Evolutionary conservation across 2,888 invertebrate species (phyloP), one percentile per base, ranked within the genome.

Genomic region (Drosophila macrospina): DNA sequence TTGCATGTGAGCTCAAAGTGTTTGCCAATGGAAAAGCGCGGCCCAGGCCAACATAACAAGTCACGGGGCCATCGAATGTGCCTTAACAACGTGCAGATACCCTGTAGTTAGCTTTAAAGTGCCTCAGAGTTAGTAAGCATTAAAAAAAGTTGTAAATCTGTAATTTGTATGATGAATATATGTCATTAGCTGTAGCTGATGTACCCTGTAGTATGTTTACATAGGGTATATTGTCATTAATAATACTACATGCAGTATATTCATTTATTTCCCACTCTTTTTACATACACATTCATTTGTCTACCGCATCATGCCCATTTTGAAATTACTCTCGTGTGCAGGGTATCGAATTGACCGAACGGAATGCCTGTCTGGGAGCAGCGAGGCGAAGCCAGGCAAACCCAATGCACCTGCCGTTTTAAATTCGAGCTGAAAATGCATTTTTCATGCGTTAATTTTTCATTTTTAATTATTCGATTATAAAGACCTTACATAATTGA

Each of bases 391-490:
- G 4, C 6, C 2, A 13, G 37, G 13, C 20, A 13, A 42, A 42
- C 57, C 56, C 60, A 36, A 48, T 50, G 52, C 78, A 69, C 48
- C 78, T 68, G 69, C 59, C 59, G 42, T 41, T 83, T 69, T 80
- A 88, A 76, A 86, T 80, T 83, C 70, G 80, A 76, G 82, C 69
- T 76, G 78, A 72, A 77, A 86, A 88, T 86, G 80, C 86, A 83
- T 86, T 86, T 83, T 88, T 80, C 88, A 83, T 88, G 67, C 88
- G 88, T 83, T 83, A 83, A 83, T 83, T 83, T 88, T 83, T 83
- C 88, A 83, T 88, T 83, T 83, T 83, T 83, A 83, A 83, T 83
- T 83, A 83, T 83, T 88, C 88, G 88, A 83, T 83, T 83, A 83
- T 88, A 88, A 88, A 77, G 83, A 88, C 84, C 86, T 74, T 83